Base-by-base conservation (phyloP, 2,113 vertebrate genomes). In the Bubo blakistoni region DNA sequence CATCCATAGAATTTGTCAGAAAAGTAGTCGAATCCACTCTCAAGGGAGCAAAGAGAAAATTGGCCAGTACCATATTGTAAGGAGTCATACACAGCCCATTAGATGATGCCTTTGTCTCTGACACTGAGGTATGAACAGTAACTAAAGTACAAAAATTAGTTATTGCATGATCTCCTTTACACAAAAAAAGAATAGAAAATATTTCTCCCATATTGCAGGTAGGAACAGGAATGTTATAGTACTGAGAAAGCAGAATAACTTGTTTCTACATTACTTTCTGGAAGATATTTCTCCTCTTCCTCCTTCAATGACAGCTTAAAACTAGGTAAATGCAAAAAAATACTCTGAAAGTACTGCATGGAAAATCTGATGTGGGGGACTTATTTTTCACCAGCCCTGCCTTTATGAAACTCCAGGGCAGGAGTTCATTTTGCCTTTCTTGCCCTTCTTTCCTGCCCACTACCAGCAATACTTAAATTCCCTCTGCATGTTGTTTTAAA, bases 61-160 rank as follows among this genome's bases (percentile, higher is more conserved):
- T 82, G 90, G 78, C 89, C 87, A 70, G 94, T 95, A 87, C 88
- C 88, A 51, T 94, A 66, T 92, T 94, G 81, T 94, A 77, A 85
- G 70, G 94, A 87, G 59, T 62, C 40, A 16, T 46, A 36, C 71
- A 49, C 18, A 72, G 78, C n/a, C 73, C 27, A 2, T 76, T 74
- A 32, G 70, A 15, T 65, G 36, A 47, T 58, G 61, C 49, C 32
- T 54, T 27, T 62, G 32, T 66, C 55, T 80, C 17, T 71, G 49
- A 88, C 32, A 21, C 22, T 24, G 47, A 89, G 38, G 54, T 59
- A 36, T 6, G 30, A 88, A 26, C 32, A 44, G 44, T 80, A 72
- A 62, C 40, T 54, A 8, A 79, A 71, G 40, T 38, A 61, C 19
- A 66, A 42, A 42, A 84, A 81, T 63, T 9, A 44, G 38, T 65